These are phyloP conservation scores for Schizaphis graminum DNA, from an alignment of 2,888 invertebrate genomes.

Conservation along the genomic window DNA sequence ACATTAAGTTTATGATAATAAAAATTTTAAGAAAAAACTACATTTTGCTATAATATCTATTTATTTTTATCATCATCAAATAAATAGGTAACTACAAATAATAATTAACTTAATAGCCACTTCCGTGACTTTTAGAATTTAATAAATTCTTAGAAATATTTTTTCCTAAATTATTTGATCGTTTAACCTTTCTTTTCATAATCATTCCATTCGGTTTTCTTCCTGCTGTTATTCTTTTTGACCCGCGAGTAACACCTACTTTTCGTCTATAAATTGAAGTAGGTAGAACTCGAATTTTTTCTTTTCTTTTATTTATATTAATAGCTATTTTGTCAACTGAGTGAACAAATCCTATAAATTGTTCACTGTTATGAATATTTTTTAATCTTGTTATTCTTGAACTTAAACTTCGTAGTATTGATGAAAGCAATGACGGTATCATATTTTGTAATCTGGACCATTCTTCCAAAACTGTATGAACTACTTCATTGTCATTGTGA, in stretches of 20 bases:
- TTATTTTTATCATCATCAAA: too few species aligned
- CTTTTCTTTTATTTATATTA: background rate
- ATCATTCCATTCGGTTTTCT: background rate
- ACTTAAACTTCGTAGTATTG: too few species aligned
- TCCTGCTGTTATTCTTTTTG: slow-evolving; percentile 15
- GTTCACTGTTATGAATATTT: slow-evolving; percentile 8
- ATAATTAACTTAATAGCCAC: too few species aligned
- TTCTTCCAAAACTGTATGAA: too few species aligned
- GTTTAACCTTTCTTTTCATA: background rate
- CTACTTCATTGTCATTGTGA: too few species aligned
- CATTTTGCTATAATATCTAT: too few species aligned
- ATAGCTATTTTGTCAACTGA: background rate
- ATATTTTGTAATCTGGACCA: too few species aligned
- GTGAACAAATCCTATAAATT: slow-evolving; percentile 18
- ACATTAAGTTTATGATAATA: too few species aligned
- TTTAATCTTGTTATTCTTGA: slow-evolving; percentile 7
- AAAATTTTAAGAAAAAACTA: too few species aligned
- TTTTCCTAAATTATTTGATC: background rate
- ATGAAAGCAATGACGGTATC: too few species aligned
- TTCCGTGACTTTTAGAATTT: too few species aligned
- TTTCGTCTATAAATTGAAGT: background rate
- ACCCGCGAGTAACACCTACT: background rate
- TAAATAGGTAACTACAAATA: too few species aligned
- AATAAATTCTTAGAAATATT: background rate
- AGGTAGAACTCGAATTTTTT: background rate